Evolutionary conservation across 2,113 vertebrate genomes (phyloP), one percentile per base, ranked within the genome.

Genomic region (Hassar affinis): DNA sequence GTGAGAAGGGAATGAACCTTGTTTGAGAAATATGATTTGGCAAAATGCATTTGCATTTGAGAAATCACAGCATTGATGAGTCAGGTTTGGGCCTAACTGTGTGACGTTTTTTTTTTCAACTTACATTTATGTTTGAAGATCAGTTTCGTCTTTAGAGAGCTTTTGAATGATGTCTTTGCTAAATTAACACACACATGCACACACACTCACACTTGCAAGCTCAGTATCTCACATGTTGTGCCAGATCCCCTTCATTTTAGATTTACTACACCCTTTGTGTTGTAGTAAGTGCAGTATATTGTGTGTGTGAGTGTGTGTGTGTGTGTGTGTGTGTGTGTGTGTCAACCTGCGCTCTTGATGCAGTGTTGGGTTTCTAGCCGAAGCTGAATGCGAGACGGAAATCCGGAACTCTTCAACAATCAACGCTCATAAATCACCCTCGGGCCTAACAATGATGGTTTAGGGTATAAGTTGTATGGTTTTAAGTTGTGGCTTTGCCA

Each of bases 241-340:
- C 68, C 61, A 80, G 61, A 52, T 68, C 2, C 27, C 27, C 49
- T 62, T 51, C 61, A 66, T 80, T 81, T 52, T 81, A 71, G 80
- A 85, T 85, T 85, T 79, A 82, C 68, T 68, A 27, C 42, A 22
- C 79, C 90, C 85, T 88, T 84, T 91, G 78, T 74, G 38, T 68
- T 57, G 45, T 64, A 68, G 87, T 78, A 35, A 75, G 84, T 85
- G 71, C 79, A 61, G 62, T 52, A 76, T 56, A 51, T 75, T 66
- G 69, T 75, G 56, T 61, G 64, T 80, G 49, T 66, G 84, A 86
- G 86, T 33, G 38, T 42, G 38, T 42, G 69, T 64, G 56, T 51
- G 64, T 76, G 57, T 66, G 20, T 64, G 38, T 42, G 38, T 42
- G 38, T 42, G 38, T 42, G 38, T 42, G 38, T 42, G 79, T 79